Conservation (phyloP, 2,113 vertebrate genomes). For the Sebastes schlegelii region DNA sequence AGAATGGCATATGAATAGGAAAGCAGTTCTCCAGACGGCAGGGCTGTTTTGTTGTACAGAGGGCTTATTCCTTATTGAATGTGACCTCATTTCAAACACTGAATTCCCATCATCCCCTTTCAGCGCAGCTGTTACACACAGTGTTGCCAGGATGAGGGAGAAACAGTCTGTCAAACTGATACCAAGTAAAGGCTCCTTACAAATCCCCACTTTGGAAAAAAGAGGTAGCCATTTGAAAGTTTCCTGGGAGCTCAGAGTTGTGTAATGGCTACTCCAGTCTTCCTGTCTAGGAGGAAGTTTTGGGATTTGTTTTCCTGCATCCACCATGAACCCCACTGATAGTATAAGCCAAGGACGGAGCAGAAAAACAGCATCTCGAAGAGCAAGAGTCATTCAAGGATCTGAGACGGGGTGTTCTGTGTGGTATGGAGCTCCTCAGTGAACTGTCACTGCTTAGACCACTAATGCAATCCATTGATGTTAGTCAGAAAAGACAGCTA, state of each 20-base stretch:
- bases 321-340: constrained; percentile 49
- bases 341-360: constrained; percentile 43
- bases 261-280: constrained; percentile 37
- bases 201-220: constrained; percentile 8
- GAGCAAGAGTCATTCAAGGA: constrained; percentile 43
- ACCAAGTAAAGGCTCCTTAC: constrained; percentile 9
- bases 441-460: constrained; percentile 58
- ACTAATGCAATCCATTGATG: constrained; percentile 50
- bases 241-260: constrained; percentile 32
- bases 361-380: constrained; percentile 56
- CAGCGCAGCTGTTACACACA: constrained; percentile 51
- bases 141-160: constrained; percentile 32
- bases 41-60: constrained; percentile 45
- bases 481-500: constrained; percentile 40
- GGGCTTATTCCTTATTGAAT: constrained; percentile 58
- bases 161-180: constrained; percentile 25
- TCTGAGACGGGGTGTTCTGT: constrained; percentile 32
- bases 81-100: constrained; percentile 71
- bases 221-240: constrained; percentile 32
- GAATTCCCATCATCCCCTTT: constrained; percentile 55
- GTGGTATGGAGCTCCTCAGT: constrained; percentile 26
- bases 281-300: constrained; percentile 33
- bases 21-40: constrained; percentile 42
- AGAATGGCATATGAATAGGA: constrained; percentile 56
- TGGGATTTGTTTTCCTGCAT: constrained; percentile 58